Evolutionary conservation across 1,140 invertebrate genomes (phyloP).

Genomic region (Eumeta japonica): DNA sequence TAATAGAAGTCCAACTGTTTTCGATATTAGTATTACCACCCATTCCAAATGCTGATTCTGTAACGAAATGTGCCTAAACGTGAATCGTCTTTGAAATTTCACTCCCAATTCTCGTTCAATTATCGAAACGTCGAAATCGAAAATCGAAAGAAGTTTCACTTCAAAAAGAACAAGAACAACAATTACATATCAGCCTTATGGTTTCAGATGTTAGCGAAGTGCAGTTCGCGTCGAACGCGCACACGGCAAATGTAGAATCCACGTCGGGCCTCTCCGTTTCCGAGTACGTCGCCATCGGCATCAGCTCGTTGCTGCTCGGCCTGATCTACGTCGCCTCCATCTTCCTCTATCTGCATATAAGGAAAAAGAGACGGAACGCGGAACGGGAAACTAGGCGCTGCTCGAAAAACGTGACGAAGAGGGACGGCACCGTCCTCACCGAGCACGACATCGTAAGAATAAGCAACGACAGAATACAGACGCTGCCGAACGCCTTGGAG

Average conservation of each 20-base stretch:
- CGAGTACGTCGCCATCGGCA: conserved; percentile 79
- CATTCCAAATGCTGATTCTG: too few relatives aligned
- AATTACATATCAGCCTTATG: too few relatives aligned
- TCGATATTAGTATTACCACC: too few relatives aligned
- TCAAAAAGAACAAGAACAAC: too few relatives aligned
- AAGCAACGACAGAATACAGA: conserved; percentile 36
- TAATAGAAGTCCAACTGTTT: too few relatives aligned
- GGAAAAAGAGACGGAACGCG: conserved; percentile 52
- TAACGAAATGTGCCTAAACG: too few relatives aligned
- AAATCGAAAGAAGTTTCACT: too few relatives aligned
- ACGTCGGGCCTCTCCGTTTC: conserved; percentile 60
- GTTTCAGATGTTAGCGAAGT: conserved; percentile 74
- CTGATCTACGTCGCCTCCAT: conserved; percentile 82
- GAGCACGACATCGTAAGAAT: conserved; percentile 44
- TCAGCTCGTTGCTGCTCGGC: conserved; percentile 75
- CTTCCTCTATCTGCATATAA: conserved; percentile 75
- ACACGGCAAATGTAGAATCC: conserved; percentile 47
- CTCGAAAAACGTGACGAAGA: conserved; percentile 30
- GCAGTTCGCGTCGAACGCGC: conserved; percentile 68
- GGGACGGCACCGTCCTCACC: conserved; percentile 35
- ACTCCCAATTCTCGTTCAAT: too few relatives aligned
- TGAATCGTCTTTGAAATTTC: too few relatives aligned
- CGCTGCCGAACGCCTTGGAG: conserved; percentile 28
- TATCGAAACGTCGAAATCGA: too few relatives aligned
- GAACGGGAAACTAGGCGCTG: conserved; percentile 22